phyloP scores from a whole-genome alignment of 2,888 invertebrate species.

The Rhagophthalmus giganteus region DNA sequence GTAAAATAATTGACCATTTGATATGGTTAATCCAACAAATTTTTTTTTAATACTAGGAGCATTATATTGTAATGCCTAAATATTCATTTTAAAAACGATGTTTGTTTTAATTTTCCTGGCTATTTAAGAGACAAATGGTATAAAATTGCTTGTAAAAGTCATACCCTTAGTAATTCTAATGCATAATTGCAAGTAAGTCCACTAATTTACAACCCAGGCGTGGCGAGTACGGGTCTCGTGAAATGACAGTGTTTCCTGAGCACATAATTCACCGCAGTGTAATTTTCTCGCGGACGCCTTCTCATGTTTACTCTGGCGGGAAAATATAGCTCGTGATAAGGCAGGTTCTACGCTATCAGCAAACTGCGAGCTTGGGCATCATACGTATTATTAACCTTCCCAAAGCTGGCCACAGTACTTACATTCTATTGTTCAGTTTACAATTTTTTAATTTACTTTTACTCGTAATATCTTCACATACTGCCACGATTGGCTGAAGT shows the following conservation, averaged over 20 bases:
- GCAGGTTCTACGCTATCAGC: constrained; percentile 51
- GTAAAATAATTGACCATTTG: too few species aligned
- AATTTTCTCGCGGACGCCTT: constrained; percentile 46
- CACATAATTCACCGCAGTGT: constrained; percentile 46
- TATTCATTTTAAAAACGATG: neutral
- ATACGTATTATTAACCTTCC: constrained; percentile 25
- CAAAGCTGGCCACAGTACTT: constrained; percentile 15
- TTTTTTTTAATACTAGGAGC: too few species aligned
- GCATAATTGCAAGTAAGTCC: constrained; percentile 27
- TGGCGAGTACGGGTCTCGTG: constrained; percentile 27
- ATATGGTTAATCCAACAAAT: too few species aligned
- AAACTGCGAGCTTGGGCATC: constrained; percentile 35
- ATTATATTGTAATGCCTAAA: too few species aligned
- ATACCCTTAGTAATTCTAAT: constrained; percentile 15
- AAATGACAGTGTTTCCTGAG: constrained; percentile 35
- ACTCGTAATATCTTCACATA: neutral
- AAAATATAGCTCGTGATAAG: constrained; percentile 54
- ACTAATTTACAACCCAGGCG: constrained; percentile 33
- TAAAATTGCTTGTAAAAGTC: neutral
- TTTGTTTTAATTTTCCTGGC: neutral
- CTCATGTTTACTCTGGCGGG: constrained; percentile 40
- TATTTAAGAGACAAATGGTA: neutral
- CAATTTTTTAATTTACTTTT: neutral
- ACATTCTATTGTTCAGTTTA: constrained; percentile 18
- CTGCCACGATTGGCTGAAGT: too few species aligned